Evolutionary conservation across 2,888 invertebrate genomes (phyloP).

Genomic region (Dryobotodes eremita): DNA sequence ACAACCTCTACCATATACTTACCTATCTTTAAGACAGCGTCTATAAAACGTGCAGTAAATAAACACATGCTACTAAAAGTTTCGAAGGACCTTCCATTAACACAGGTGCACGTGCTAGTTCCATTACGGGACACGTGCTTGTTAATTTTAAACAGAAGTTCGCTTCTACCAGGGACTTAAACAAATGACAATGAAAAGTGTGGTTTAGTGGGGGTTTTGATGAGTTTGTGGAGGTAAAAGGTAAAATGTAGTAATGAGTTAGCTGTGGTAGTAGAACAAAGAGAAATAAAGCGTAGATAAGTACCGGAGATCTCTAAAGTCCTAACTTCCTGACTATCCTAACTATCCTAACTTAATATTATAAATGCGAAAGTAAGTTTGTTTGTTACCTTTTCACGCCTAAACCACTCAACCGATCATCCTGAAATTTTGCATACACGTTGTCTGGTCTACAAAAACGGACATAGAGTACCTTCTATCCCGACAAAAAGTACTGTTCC

Average conservation of each 20-base stretch:
- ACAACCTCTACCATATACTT: not conserved
- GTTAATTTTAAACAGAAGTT: slow-evolving; percentile 54
- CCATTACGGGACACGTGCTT: slow-evolving; percentile 60
- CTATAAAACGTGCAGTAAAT: slow-evolving; percentile 34
- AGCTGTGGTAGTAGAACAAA: not conserved
- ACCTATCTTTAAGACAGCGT: not conserved
- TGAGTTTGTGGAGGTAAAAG: not conserved
- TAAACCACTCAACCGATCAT: too few species aligned
- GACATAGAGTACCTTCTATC: too few species aligned
- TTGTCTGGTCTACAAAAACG: too few species aligned
- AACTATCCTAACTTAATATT: too few species aligned
- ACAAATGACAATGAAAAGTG: slow-evolving; percentile 27
- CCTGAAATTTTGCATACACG: too few species aligned
- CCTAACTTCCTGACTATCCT: too few species aligned
- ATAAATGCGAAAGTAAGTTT: too few species aligned
- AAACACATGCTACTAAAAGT: slow-evolving; percentile 52
- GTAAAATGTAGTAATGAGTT: not conserved
- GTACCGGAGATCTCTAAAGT: not conserved
- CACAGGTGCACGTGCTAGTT: slow-evolving; percentile 61
- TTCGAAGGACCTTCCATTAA: slow-evolving; percentile 64
- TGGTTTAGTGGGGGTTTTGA: slow-evolving; percentile 21
- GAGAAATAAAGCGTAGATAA: not conserved
- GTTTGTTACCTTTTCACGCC: too few species aligned
- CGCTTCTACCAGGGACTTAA: slow-evolving; percentile 14
- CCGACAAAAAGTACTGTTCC: too few species aligned